phyloP scores from a whole-genome alignment of 2,113 vertebrate species.

The Istiophorus platypterus region DNA sequence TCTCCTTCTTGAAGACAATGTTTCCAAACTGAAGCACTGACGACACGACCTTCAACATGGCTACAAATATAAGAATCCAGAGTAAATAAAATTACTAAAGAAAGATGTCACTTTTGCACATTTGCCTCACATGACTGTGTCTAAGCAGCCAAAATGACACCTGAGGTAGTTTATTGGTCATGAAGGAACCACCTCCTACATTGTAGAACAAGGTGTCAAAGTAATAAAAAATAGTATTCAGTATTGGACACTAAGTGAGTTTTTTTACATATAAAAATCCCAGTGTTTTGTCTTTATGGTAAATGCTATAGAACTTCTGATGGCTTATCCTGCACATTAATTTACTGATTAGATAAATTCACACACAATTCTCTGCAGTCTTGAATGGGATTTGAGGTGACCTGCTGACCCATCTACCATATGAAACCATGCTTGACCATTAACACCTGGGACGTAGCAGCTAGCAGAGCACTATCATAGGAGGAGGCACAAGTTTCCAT shows the following conservation, averaged over 20 bases:
- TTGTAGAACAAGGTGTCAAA: not conserved
- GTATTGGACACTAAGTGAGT: no score
- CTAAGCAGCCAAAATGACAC: not conserved
- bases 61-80: constrained; percentile 69
- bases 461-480: not conserved
- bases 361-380: not conserved
- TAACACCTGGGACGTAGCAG: no score
- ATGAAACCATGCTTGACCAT: not conserved
- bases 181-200: not conserved
- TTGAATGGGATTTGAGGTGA: not conserved
- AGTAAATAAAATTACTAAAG: not conserved
- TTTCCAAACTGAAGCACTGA: constrained; percentile 96
- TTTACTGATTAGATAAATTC: not conserved
- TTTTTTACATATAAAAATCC: not conserved
- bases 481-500: not conserved
- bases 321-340: not conserved
- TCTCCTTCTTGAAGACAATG: constrained; percentile 95
- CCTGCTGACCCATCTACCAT: not conserved
- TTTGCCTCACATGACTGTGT: constrained; percentile 8
- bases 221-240: no score
- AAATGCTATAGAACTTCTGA: no score
- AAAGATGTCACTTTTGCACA: no score
- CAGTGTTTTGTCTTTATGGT: no score
- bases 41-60: constrained; percentile 96
- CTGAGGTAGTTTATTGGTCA: not conserved